A percentile compares a stretch with the other conserved stretches of the same genome.
These are phyloP conservation scores for Drosophila subsilvestris DNA, from an alignment of 2,888 invertebrate genomes.

Conservation along the genomic window DNA sequence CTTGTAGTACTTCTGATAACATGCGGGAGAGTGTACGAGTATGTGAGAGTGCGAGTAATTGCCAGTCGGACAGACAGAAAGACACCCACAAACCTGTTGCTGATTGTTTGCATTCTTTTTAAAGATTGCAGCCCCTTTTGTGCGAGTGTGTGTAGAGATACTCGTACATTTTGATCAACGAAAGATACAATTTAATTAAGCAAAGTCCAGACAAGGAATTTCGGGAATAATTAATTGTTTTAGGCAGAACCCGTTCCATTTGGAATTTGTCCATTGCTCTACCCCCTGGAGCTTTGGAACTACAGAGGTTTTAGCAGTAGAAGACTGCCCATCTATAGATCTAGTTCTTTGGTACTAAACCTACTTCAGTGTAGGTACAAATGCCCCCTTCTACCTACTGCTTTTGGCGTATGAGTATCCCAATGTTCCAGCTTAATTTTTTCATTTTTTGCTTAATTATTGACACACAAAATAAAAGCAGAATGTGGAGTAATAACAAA, in stretches of 20 bases:
- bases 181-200: constrained; percentile 34
- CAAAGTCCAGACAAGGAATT: constrained; percentile 3
- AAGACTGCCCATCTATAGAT: too few species aligned
- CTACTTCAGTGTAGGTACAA: not conserved
- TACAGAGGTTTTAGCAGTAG: constrained; percentile 17
- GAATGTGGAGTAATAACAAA: constrained; percentile 33
- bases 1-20: constrained; percentile 9
- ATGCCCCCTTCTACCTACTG: not conserved
- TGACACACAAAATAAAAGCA: constrained; percentile 26
- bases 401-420: not conserved
- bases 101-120: not conserved
- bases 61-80: not conserved
- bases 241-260: not conserved
- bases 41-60: not conserved
- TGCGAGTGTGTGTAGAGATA: not conserved
- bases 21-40: not conserved
- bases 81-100: constrained; percentile 35
- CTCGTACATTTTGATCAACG: constrained; percentile 7
- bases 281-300: not conserved
- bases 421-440: constrained; percentile 16
- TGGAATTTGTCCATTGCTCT: not conserved
- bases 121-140: not conserved
- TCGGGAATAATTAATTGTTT: constrained; percentile 16
- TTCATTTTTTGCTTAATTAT: constrained; percentile 29
- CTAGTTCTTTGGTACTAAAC: not conserved